Conservation (phyloP, 1,140 invertebrate genomes). For the Drosophila mayri region DNA sequence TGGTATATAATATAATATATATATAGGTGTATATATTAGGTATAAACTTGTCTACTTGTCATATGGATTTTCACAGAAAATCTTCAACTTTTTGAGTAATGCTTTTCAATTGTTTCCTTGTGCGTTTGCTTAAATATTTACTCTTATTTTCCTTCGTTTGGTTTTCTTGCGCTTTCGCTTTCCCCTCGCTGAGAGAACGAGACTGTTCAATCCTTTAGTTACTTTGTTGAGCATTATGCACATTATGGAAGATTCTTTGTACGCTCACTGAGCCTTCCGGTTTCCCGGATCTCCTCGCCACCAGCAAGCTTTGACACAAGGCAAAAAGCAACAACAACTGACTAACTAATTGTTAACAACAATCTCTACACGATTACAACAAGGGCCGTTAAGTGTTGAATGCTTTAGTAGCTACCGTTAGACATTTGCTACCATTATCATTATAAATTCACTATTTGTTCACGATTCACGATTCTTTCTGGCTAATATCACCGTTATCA, state of each 20-base stretch:
- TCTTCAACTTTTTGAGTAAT: conserved; percentile 81
- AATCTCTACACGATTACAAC: conserved; percentile 52
- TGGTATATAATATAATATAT: conserved; percentile 67
- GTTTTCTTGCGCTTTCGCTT: conserved; percentile 50
- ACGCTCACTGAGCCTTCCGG: conserved; percentile 43
- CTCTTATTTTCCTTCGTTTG: conserved; percentile 19
- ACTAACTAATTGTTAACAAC: conserved; percentile 71
- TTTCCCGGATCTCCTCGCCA: conserved; percentile 30
- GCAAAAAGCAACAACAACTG: conserved; percentile 60
- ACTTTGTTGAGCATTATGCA: conserved; percentile 73
- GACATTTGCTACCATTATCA: conserved; percentile 56
- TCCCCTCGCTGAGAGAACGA: conserved; percentile 10
- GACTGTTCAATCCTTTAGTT: conserved; percentile 45
- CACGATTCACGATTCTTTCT: conserved; percentile 67
- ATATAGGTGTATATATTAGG: conserved; percentile 70
- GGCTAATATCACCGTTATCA: conserved; percentile 81
- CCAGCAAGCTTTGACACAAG: conserved; percentile 49
- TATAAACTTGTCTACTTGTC: conserved; percentile 77
- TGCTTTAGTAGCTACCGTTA: conserved; percentile 26
- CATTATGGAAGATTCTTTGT: conserved; percentile 68
- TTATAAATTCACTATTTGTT: conserved; percentile 78
- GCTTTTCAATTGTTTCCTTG: conserved; percentile 74
- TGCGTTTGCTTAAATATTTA: conserved; percentile 49
- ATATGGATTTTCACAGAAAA: conserved; percentile 84
- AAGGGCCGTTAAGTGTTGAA: conserved; percentile 32